phyloP scores from a whole-genome alignment of 2,797 vertebrate species.

The Coilia nasus region DNA sequence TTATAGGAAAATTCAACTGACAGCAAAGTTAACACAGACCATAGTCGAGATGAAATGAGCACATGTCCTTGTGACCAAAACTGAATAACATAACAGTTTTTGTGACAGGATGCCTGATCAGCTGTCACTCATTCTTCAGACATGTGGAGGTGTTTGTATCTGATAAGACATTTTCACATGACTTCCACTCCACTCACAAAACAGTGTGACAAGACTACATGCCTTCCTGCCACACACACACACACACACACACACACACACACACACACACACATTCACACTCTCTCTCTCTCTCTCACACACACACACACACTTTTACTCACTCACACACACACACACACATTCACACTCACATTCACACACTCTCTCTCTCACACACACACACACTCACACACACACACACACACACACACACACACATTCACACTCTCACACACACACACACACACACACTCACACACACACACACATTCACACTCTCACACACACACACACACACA shows the following conservation, averaged over 20 bases:
- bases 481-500: no score
- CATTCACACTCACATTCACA: no score
- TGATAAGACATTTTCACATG: conserved; percentile 29
- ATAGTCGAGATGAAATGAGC: neutral
- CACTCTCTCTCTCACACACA: no score
- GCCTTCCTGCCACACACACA: neutral
- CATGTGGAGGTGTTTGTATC: conserved; percentile 24
- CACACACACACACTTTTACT: neutral
- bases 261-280: neutral
- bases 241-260: neutral
- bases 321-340: no score
- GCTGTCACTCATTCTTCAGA: neutral
- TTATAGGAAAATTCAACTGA: no score
- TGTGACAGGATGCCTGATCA: neutral
- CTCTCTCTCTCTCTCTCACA: neutral
- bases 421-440: no score
- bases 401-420: no score
- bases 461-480: no score
- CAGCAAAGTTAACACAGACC: neutral
- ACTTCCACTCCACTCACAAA: conserved; percentile 22
- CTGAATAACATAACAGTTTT: neutral
- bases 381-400: no score
- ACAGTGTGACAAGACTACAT: neutral
- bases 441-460: no score
- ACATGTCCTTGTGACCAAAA: neutral